These are phyloP conservation scores for Chymomyza costata DNA, from an alignment of 1,140 invertebrate genomes.

Conservation along the genomic window DNA sequence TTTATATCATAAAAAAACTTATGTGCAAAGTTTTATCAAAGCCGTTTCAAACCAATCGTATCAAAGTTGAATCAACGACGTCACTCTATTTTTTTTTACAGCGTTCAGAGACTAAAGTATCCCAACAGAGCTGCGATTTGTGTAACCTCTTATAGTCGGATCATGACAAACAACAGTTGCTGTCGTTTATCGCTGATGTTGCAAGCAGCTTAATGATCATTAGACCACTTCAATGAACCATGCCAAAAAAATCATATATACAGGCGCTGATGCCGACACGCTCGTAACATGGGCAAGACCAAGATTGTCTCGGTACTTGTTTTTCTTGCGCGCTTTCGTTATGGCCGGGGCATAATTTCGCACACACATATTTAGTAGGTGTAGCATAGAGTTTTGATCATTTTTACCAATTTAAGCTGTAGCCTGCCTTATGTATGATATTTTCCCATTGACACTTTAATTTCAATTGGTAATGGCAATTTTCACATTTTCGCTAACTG, in stretches of 20 bases:
- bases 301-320: constrained; percentile 28
- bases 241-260: constrained; percentile 17
- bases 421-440: constrained; percentile 42
- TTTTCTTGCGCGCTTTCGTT: constrained; percentile 54
- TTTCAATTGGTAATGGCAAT: constrained; percentile 59
- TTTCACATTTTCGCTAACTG: constrained; percentile 28
- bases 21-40: too few relatives aligned
- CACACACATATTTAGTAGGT: constrained; percentile 65
- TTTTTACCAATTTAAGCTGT: constrained; percentile 52
- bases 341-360: constrained; percentile 34
- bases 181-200: too few relatives aligned
- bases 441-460: constrained; percentile 56
- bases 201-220: constrained; percentile 19
- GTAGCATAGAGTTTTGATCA: constrained; percentile 51
- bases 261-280: too few relatives aligned
- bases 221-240: constrained; percentile 35
- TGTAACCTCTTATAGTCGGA: too few relatives aligned
- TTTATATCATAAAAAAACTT: too few relatives aligned
- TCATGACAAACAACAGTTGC: too few relatives aligned
- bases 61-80: too few relatives aligned
- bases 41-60: too few relatives aligned
- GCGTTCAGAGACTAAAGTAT: too few relatives aligned
- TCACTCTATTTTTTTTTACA: too few relatives aligned
- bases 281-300: background rate
- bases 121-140: too few relatives aligned